Conservation (phyloP, 2,888 invertebrate genomes). For the Ypsolopha sequella region DNA sequence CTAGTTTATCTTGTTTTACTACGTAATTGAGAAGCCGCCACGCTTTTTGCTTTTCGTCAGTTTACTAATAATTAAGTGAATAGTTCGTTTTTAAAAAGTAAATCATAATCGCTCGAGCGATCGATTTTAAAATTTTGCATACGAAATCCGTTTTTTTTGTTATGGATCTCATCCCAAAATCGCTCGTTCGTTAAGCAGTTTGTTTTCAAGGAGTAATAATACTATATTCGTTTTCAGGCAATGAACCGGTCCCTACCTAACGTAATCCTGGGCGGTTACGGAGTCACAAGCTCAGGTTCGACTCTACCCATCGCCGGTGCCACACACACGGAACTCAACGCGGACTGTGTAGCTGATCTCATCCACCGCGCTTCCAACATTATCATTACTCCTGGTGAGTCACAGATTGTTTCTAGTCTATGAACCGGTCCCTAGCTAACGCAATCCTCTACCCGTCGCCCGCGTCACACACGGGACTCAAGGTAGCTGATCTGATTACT, state of each 20-base stretch:
- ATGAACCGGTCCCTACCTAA: slow-evolving; percentile 89
- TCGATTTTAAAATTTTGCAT: no score
- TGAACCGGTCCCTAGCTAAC: no score
- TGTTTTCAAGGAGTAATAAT: neutral
- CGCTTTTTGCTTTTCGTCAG: no score
- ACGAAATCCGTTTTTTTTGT: neutral
- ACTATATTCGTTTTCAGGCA: slow-evolving; percentile 49
- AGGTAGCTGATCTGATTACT: no score
- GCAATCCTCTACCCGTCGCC: no score
- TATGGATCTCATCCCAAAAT: neutral
- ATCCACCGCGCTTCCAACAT: slow-evolving; percentile 84
- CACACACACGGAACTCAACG: slow-evolving; percentile 83
- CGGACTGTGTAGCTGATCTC: slow-evolving; percentile 81
- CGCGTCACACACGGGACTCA: no score
- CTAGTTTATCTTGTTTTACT: no score
- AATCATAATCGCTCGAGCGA: no score
- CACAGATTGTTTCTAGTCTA: no score
- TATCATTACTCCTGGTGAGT: slow-evolving; percentile 84
- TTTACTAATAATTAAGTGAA: no score
- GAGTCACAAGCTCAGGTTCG: slow-evolving; percentile 81
- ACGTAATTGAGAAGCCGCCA: no score
- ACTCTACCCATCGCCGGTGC: slow-evolving; percentile 82
- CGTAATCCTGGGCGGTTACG: slow-evolving; percentile 91
- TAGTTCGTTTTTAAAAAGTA: no score
- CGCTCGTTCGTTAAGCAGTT: neutral